Percentiles rank a stretch among this genome's conserved stretches.
These are phyloP conservation scores for Agraylea sexmaculata DNA, from an alignment of 1,140 invertebrate genomes.

Conservation along the genomic window DNA sequence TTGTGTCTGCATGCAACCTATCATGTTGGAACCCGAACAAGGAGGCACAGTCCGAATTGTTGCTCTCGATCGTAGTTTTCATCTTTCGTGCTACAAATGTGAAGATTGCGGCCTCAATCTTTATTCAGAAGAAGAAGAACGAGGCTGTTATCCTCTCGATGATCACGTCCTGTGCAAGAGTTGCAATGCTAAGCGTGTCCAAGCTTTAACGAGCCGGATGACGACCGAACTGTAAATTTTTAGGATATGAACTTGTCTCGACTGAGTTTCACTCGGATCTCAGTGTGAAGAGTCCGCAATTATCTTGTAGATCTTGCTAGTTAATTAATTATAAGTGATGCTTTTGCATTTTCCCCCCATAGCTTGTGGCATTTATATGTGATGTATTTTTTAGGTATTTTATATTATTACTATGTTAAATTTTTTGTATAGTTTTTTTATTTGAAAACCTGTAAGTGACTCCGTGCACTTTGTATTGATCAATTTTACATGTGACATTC, in stretches of 20 bases:
- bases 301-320: no score
- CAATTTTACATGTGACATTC: no score
- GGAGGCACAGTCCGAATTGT: constrained; percentile 96
- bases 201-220: constrained; percentile 67
- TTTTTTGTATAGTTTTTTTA: constrained; percentile 3
- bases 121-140: constrained; percentile 87
- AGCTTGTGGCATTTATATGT: constrained; percentile 14
- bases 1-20: constrained; percentile 87
- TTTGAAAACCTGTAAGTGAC: no score
- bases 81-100: constrained; percentile 94
- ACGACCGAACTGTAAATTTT: constrained; percentile 15
- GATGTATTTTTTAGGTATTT: constrained; percentile 9
- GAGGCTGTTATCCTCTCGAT: constrained; percentile 94
- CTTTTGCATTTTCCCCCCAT: not conserved
- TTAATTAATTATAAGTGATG: no score
- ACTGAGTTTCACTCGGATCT: constrained; percentile 2
- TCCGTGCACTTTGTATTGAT: no score
- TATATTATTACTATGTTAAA: not conserved
- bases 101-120: constrained; percentile 92
- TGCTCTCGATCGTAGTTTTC: constrained; percentile 92
- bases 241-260: not conserved
- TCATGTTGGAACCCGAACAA: constrained; percentile 90
- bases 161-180: constrained; percentile 94
- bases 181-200: constrained; percentile 90
- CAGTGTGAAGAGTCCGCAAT: constrained; percentile 7